A percentile compares a stretch with the other conserved stretches of the same genome.
Evolutionary conservation across 1,140 invertebrate genomes (phyloP).

Genomic region (Argopecten irradians): DNA sequence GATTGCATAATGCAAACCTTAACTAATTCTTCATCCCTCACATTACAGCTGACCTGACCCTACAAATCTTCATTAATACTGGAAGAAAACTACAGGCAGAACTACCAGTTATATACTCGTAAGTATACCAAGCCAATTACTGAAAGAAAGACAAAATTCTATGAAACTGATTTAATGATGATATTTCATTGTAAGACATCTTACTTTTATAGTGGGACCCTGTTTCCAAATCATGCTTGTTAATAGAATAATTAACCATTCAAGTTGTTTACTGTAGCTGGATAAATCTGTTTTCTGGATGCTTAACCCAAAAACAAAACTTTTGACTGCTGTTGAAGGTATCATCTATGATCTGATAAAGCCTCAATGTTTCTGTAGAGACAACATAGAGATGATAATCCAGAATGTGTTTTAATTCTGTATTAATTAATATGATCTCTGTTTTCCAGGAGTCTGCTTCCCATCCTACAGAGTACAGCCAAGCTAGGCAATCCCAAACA

Average conservation of each 20-base stretch:
- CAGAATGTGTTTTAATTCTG: neutral
- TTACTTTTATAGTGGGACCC: too few species aligned
- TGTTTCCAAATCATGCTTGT: too few species aligned
- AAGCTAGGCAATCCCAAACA: conserved; percentile 94
- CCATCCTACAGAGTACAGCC: conserved; percentile 91
- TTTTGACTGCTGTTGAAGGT: too few species aligned
- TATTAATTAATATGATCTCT: neutral
- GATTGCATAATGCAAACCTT: neutral
- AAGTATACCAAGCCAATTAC: conserved; percentile 56
- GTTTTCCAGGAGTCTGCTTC: conserved; percentile 81
- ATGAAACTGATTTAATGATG: too few species aligned
- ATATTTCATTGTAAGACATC: too few species aligned
- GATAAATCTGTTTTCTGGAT: too few species aligned
- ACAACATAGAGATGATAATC: neutral
- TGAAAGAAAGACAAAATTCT: too few species aligned
- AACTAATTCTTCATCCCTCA: conserved; percentile 24
- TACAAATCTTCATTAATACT: conserved; percentile 78
- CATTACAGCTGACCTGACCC: conserved; percentile 81
- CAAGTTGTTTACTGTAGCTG: too few species aligned
- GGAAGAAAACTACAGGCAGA: conserved; percentile 71
- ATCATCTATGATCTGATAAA: neutral
- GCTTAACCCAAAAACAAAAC: too few species aligned
- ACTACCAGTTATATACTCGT: conserved; percentile 73
- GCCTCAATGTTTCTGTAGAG: neutral
- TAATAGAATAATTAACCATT: too few species aligned